Base-by-base conservation (phyloP, 1,140 invertebrate genomes). In the Euwallacea fornicatus region DNA sequence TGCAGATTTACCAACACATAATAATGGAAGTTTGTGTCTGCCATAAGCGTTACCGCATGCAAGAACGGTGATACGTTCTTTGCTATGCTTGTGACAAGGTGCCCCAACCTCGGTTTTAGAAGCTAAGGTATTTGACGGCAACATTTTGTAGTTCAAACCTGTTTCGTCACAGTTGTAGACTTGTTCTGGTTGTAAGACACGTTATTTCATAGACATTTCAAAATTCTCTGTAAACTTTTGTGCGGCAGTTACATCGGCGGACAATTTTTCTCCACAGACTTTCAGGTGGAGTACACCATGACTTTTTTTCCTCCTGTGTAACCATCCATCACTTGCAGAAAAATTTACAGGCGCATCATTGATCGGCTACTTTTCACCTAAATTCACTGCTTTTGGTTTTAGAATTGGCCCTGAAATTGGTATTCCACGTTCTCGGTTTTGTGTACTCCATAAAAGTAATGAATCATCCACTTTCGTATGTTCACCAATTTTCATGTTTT, bases 71-170 rank as follows among this genome's bases (percentile, higher is more conserved):
- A 82, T 68, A 41, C 79, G 53, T 42, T 81, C 77, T 75, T 80
- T 82, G 65, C 75, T 78, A 43, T 76, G 65, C 75, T 83, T 80
- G 59, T 73, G 74, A 68, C 75, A 77, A 71, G 76, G 75, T 71
- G 78, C 78, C 73, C 72, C 61, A 72, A 73, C 76, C 77, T 83
- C 77, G 75, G 74, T 72, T 67, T 67, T 66, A 42, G 77, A 81
- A 55, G 74, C 79, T 58, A 81, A 69, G 62, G 80, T 75, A 76
- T 78, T 82, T 61, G 54, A 67, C 16, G 81, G 79, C 42, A 83
- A 60, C 63, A 73, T 63, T 79, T 82, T 82, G 73, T 76, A 83
- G 74, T 79, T 76, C 43, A 83, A 71, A n/a, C 79, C 79, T 44
- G 77, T 79, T 77, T 82, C 80, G 68, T 82, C 21, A 33, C 21